Evolutionary conservation across 2,797 vertebrate genomes (phyloP).

Genomic region (Amblyopsis hoosieri): DNA sequence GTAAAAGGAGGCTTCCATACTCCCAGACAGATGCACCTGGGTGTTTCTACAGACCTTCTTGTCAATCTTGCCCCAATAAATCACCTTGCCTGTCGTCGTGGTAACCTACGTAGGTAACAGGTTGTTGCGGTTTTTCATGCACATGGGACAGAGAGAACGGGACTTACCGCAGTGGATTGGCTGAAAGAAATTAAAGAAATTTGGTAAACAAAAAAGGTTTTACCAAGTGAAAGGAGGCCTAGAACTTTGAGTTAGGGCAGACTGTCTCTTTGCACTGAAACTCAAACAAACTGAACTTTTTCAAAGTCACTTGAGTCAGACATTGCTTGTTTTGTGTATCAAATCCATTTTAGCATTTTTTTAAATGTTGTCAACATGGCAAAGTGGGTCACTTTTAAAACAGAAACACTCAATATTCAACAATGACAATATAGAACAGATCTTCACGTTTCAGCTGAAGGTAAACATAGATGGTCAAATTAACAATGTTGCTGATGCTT

Average conservation of each 20-base stretch:
- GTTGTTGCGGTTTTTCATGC: neutral
- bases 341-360: neutral
- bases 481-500: too few species aligned
- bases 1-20: conserved; percentile 21
- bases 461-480: too few species aligned
- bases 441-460: too few species aligned
- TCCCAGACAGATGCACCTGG: conserved; percentile 39
- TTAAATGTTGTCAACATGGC: neutral
- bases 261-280: conserved; percentile 1
- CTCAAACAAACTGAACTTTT: neutral
- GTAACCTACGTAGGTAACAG: conserved; percentile 5
- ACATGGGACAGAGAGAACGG: neutral
- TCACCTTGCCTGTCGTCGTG: neutral
- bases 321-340: neutral
- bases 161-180: neutral
- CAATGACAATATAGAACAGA: too few species aligned
- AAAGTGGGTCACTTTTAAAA: neutral
- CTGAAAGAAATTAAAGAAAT: neutral
- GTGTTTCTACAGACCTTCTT: conserved; percentile 8
- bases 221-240: conserved; percentile 12
- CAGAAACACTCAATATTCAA: too few species aligned
- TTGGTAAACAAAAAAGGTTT: neutral
- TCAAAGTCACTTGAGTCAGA: neutral
- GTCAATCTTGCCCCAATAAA: conserved; percentile 22
- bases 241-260: conserved; percentile 1